A percentile compares a stretch with the other conserved stretches of the same genome.
Conservation (phyloP, 2,113 vertebrate species). For the Lepus americanus region DNA sequence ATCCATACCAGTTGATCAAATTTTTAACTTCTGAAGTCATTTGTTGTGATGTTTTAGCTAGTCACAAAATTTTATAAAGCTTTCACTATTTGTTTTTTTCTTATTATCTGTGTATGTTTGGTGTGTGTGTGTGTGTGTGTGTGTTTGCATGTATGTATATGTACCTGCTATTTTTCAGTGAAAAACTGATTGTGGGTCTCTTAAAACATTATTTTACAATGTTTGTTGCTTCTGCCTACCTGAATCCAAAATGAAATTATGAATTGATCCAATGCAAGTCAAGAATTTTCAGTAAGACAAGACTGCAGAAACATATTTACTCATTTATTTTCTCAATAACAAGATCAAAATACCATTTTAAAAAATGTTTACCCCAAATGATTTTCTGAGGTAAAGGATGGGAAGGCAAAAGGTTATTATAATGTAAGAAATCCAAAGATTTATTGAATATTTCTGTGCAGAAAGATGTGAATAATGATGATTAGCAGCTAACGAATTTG, state of each 20-base stretch:
- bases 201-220: constrained; percentile 54
- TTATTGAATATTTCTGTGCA: not conserved
- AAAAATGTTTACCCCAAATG: not conserved
- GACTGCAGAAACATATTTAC: not conserved
- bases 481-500: not conserved
- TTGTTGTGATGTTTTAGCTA: constrained; percentile 1
- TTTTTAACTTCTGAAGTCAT: constrained; percentile 50
- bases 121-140: not conserved
- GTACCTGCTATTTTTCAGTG: not conserved
- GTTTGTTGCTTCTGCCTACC: constrained; percentile 12
- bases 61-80: constrained; percentile 22
- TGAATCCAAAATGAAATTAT: constrained; percentile 63
- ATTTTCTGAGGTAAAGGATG: not conserved
- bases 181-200: constrained; percentile 12
- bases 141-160: not conserved
- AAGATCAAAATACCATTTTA: constrained; percentile 3
- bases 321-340: not conserved
- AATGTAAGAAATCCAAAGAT: not conserved
- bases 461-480: not conserved
- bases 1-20: not conserved
- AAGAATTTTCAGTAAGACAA: constrained; percentile 39
- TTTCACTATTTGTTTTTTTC: not conserved
- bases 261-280: constrained; percentile 30
- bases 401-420: not conserved
- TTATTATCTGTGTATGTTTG: not conserved